phyloP scores from a whole-genome alignment of 2,113 vertebrate species.

The Pogonocichla stellata region DNA sequence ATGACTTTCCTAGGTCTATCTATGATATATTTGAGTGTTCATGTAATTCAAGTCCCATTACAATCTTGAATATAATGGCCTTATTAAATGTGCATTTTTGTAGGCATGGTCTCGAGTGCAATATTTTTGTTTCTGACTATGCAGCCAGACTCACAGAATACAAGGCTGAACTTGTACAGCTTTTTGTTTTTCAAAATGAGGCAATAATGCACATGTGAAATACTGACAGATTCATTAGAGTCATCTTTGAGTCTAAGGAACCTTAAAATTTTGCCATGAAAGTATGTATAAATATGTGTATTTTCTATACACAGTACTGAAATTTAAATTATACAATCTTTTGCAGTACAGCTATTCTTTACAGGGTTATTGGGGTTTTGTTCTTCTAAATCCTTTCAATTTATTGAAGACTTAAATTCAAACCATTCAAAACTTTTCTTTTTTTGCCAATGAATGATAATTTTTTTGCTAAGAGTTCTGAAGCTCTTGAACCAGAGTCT shows the following conservation, averaged over 20 bases:
- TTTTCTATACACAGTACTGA: not conserved
- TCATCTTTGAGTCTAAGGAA: not conserved
- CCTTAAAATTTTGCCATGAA: not conserved
- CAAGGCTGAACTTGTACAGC: not conserved
- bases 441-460: not conserved
- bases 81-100: slow-evolving; percentile 26
- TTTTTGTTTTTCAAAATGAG: not conserved
- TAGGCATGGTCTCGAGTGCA: slow-evolving; percentile 3
- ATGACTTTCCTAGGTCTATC: not conserved
- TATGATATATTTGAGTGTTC: not conserved
- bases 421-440: not conserved
- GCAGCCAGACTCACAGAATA: not conserved
- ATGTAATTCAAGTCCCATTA: not conserved
- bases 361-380: not conserved
- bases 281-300: not conserved
- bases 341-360: not conserved
- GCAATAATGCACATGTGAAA: not conserved
- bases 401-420: not conserved
- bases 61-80: slow-evolving; percentile 14
- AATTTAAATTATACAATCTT: not conserved
- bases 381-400: not conserved
- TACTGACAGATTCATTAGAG: not conserved
- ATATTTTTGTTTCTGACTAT: slow-evolving; percentile 28
- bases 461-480: not conserved
- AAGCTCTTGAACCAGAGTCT: slow-evolving; percentile 1